Evolutionary conservation across 2,888 invertebrate species (phyloP), one percentile per base, ranked within the genome.

Genomic region (Coelogynopora nodosa): DNA sequence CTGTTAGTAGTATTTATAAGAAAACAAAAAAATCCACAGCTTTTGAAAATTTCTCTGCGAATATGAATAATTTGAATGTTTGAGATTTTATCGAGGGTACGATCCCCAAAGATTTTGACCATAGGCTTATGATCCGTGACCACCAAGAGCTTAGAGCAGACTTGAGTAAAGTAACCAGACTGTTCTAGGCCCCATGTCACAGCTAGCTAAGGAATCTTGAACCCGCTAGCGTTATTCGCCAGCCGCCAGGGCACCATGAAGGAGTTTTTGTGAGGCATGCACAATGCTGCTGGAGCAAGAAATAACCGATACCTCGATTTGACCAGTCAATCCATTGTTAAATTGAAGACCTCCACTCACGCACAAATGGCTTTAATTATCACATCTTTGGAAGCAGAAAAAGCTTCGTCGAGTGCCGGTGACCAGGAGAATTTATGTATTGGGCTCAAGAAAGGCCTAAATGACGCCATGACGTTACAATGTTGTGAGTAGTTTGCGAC

Each of bases 161-260:
- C 27, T 26, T 67, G 81, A 10, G 67, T 84, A 30, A 84, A 84
- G 81, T 18, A 84, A 1, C 18, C 10, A 1, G 84, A 18, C 81
- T 84, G 84, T 67, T 84, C 74, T 30, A 84, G 27, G 13, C 81
- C 84, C 81, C 84, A 84, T 1, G 81, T 30, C 5, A 84, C 84
- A 28, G 49, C 84, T 2, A 84, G 74, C 2, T 26, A 26, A 74
- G 27, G 74, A 74, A 74, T 26, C 74, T 5, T 2, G 74, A 74
- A 26, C 74, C 5, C 23, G 23, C 74, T 26, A 74, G 74, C 5
- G 74, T 74, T 5, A 74, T 74, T 26, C 23, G 5, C 74, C 18
- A 74, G 5, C 5, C 74, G 27, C 23, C 18, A 23, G 23, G 74
- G 27, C 74, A 74, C 2, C 74, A 13, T 10, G 5, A 10, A 74